These are phyloP conservation scores for Stigmatopora argus DNA, from an alignment of 2,113 vertebrate species.

Conservation along the genomic window DNA sequence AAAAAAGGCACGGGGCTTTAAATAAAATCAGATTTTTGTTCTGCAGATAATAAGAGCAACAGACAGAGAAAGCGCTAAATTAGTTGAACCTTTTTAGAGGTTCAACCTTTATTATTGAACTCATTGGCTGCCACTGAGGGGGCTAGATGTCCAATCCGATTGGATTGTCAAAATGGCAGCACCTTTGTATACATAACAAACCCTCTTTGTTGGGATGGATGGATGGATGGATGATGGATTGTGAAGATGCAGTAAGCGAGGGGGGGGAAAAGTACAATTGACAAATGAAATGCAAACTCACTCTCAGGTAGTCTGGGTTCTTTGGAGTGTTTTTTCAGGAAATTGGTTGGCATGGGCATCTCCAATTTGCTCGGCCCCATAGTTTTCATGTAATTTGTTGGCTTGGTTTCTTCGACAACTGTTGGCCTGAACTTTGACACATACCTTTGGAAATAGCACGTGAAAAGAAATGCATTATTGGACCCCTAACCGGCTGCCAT, in stretches of 20 bases:
- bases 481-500: too few species aligned
- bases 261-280: neutral
- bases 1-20: too few species aligned
- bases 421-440: constrained; percentile 68
- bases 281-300: constrained; percentile 57
- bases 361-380: constrained; percentile 87
- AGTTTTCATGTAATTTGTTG: constrained; percentile 75
- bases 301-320: constrained; percentile 73
- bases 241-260: neutral
- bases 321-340: constrained; percentile 83
- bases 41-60: too few species aligned
- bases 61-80: too few species aligned
- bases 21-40: too few species aligned
- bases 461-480: neutral
- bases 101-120: too few species aligned
- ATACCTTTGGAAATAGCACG: constrained; percentile 68
- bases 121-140: too few species aligned
- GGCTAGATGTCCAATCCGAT: too few species aligned
- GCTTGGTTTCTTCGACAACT: constrained; percentile 67
- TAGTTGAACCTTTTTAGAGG: too few species aligned
- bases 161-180: too few species aligned
- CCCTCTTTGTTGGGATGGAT: neutral
- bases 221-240: constrained; percentile 67
- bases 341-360: constrained; percentile 76
- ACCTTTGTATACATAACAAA: too few species aligned